Evolutionary conservation across 2,888 invertebrate genomes (phyloP), one percentile per base, ranked within the genome.

Genomic region (Timandra comae): DNA sequence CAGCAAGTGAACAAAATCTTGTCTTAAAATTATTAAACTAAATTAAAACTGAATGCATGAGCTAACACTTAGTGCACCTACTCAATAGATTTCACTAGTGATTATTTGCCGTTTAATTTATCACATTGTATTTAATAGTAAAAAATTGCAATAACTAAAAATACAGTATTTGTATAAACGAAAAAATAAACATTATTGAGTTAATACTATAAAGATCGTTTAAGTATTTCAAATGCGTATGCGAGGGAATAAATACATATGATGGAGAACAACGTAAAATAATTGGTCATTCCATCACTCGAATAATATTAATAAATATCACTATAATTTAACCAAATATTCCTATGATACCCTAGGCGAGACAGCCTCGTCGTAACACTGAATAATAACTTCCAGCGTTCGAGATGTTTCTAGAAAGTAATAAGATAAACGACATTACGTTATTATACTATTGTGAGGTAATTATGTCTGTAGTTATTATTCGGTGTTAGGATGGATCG

Each of bases 301-400:
- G 49, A 59, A 63, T 57, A 59, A 66, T 60, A 16, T 16, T 16
- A 67, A 71, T 64, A 73, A 72, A 67, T 67, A 71, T 70, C 49
- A 66, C 64, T 66, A 65, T 61, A 57, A 56, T 64, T 68, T 58
- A 51, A 57, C 54, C 50, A 46, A 47, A 52, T 52, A 52, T 52
- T 49, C 43, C 43, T 50, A 46, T 44, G 46, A 45, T 46, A 45
- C 42, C 42, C 38, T 49, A 46, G 30, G 33, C 28, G 39, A 39
- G 37, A 55, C 42, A 38, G 44, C 46, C 49, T 29, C 26, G 49
- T 43, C 52, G 52, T 49, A 56, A 43, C 8, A 57, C 56, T 48
- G 52, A 57, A 61, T 50, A 63, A 57, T 47, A 39, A 40, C 50
- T 16, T 3, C 16, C 16, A 16, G 16, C 3, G 6, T 16, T 16